Evolutionary conservation across 2,113 vertebrate genomes (phyloP).

Genomic region (Gavia stellata): DNA sequence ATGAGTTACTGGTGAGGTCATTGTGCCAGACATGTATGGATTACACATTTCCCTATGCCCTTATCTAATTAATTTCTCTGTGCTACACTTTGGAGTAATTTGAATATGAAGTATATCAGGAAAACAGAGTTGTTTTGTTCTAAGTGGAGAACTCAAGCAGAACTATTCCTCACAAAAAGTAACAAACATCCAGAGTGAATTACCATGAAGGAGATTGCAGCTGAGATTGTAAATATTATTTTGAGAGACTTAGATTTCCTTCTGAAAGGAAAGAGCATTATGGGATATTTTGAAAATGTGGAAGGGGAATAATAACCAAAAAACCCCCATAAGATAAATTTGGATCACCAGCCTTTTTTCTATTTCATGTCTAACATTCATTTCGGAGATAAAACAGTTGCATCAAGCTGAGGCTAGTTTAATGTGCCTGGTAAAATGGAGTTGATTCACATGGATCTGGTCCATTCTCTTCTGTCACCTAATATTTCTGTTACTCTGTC

Average conservation of each 20-base stretch:
- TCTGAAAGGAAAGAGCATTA: constrained; percentile 7
- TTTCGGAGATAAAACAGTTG: not conserved
- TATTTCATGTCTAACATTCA: not conserved
- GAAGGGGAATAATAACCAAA: not conserved
- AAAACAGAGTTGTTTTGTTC: constrained; percentile 28
- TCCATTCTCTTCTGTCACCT: not conserved
- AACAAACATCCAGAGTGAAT: not conserved
- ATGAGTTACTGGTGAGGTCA: not conserved
- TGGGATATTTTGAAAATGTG: not conserved
- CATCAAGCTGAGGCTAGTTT: not conserved
- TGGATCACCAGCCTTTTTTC: not conserved
- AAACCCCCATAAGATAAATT: not conserved
- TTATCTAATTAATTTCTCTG: not conserved
- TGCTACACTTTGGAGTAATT: not conserved
- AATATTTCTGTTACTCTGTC: not conserved
- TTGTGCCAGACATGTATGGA: not conserved
- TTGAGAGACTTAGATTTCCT: constrained; percentile 3
- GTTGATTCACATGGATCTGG: not conserved
- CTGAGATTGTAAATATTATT: constrained; percentile 31
- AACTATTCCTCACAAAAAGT: not conserved
- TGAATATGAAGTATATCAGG: constrained; percentile 12
- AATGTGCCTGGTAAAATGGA: not conserved
- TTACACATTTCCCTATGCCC: not conserved
- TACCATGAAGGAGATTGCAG: not conserved
- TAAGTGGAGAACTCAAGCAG: not conserved